These are phyloP conservation scores for Bactericera cockerelli DNA, from an alignment of 1,140 invertebrate species.

Conservation along the genomic window DNA sequence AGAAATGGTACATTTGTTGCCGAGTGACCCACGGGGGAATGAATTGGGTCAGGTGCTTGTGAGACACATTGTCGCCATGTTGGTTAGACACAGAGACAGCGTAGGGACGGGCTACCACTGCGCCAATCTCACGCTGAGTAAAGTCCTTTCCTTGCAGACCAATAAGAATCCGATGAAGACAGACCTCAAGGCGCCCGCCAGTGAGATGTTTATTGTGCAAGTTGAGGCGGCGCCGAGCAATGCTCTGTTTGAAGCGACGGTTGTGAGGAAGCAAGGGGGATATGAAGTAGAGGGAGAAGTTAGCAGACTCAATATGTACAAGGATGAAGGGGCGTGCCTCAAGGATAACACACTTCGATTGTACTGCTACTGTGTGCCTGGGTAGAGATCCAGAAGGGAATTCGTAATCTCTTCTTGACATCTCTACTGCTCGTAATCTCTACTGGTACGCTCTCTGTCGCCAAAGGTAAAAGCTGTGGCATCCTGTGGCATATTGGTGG, in stretches of 20 bases:
- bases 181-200: background rate
- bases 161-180: conserved; percentile 9
- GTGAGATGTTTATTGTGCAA: conserved; percentile 19
- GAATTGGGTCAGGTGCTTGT: conserved; percentile 31
- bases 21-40: conserved; percentile 20
- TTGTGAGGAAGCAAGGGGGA: conserved; percentile 27
- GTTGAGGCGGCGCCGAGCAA: conserved; percentile 37
- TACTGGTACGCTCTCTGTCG: too few relatives aligned
- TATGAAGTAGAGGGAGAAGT: conserved; percentile 41
- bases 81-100: conserved; percentile 21
- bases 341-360: conserved; percentile 54
- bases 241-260: conserved; percentile 59
- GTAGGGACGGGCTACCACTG: conserved; percentile 30
- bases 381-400: too few relatives aligned
- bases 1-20: conserved; percentile 24
- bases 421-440: too few relatives aligned
- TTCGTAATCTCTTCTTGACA: too few relatives aligned
- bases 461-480: too few relatives aligned
- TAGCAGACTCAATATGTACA: conserved; percentile 67
- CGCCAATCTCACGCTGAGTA: conserved; percentile 32
- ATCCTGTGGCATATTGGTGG: too few relatives aligned
- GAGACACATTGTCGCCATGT: conserved; percentile 21
- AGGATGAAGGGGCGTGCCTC: conserved; percentile 59
- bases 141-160: conserved; percentile 20
- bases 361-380: conserved; percentile 49